Conservation (phyloP, 2,113 vertebrate genomes). For the Petrocephalus microphthalmus region DNA sequence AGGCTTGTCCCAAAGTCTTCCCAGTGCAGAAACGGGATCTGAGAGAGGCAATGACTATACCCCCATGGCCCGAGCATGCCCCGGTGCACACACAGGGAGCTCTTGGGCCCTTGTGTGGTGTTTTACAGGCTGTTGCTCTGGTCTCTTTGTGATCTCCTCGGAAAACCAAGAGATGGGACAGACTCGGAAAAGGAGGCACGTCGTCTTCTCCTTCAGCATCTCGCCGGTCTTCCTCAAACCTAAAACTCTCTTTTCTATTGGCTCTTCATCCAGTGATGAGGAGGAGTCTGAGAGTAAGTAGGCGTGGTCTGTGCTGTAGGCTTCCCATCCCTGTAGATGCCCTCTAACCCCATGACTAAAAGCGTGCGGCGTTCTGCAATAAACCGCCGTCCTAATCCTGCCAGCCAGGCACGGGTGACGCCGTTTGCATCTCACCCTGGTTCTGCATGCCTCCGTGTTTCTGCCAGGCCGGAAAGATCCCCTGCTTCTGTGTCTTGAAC, state of each 20-base stretch:
- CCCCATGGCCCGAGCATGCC: background rate
- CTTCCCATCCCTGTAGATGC: background rate
- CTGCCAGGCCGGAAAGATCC: background rate
- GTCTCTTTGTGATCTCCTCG: constrained; percentile 26
- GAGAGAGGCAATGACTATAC: background rate
- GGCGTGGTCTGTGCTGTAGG: background rate
- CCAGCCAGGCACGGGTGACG: background rate
- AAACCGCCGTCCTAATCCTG: background rate
- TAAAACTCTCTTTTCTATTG: constrained; percentile 80
- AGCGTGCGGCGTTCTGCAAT: background rate
- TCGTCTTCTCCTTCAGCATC: constrained; percentile 81
- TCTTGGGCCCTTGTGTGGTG: constrained; percentile 24
- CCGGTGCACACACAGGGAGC: background rate
- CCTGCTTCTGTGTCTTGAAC: background rate
- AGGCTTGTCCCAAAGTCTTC: background rate
- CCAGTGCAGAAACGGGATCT: background rate
- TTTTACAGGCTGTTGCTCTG: constrained; percentile 28
- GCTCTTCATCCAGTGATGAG: constrained; percentile 78
- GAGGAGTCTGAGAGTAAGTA: constrained; percentile 81
- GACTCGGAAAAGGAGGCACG: constrained; percentile 61
- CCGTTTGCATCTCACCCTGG: background rate
- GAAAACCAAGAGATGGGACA: constrained; percentile 57
- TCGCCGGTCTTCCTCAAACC: constrained; percentile 77
- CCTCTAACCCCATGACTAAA: constrained; percentile 15
- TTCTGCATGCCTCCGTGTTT: background rate